phyloP scores from a whole-genome alignment of 1,140 invertebrate genomes.

The Pachyrhynchus sulphureomaculatus region DNA sequence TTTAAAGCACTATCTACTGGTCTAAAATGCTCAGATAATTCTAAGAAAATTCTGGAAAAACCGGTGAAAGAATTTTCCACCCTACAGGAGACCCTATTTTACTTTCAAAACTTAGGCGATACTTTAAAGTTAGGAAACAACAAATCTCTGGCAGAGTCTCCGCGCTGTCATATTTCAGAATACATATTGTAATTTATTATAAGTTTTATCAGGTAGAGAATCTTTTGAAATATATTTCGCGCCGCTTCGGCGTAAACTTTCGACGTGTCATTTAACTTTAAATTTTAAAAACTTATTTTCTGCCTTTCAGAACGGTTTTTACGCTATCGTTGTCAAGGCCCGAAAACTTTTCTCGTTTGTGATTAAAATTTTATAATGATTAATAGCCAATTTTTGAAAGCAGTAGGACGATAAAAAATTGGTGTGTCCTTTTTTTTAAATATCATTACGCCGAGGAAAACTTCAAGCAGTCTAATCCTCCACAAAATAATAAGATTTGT shows the following conservation, averaged over 20 bases:
- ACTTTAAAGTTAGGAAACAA: neutral
- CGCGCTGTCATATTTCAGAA: constrained; percentile 9
- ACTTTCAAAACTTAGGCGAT: neutral
- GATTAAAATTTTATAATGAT: constrained; percentile 21
- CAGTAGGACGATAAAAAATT: neutral
- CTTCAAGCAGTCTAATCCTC: no score
- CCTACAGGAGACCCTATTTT: no score
- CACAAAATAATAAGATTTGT: no score
- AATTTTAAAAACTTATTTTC: constrained; percentile 27
- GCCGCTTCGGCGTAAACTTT: constrained; percentile 1
- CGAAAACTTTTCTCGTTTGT: neutral
- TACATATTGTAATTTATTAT: constrained; percentile 18
- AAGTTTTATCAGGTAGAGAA: constrained; percentile 15
- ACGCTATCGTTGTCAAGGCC: neutral
- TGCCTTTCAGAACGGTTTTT: constrained; percentile 11
- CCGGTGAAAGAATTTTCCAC: no score
- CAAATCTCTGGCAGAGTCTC: neutral
- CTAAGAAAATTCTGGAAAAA: no score
- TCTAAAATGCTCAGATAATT: no score
- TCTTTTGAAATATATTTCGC: constrained; percentile 10
- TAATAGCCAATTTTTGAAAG: constrained; percentile 1
- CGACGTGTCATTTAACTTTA: constrained; percentile 21
- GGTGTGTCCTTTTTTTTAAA: no score
- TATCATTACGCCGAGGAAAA: no score
- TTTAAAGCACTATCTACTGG: no score